Evolutionary conservation across 2,888 invertebrate genomes (phyloP), one percentile per base, ranked within the genome.

Genomic region (Himalopsyche tibetana): DNA sequence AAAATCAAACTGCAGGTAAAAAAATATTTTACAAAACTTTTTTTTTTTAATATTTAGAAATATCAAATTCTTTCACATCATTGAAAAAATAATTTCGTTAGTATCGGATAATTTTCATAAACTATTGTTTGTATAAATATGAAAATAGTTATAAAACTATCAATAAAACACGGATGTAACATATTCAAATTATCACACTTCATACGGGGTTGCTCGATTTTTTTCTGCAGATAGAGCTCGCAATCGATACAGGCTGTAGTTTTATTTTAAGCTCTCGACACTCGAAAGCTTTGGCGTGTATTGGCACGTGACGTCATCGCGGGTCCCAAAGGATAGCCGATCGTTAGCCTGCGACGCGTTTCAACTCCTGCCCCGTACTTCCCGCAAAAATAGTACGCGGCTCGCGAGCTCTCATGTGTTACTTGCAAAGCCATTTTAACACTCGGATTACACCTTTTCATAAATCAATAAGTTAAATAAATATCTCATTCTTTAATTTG

Each of bases 251-350:
- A 63, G 63, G 8, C 19, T 63, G 63, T 63, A 63, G 63, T 63
- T 63, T 63, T 63, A 63, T 63, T 63, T 63, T 63, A 63, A 63
- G 63, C 63, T 63, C 63, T 63, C 63, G 63, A 63, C 63, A 63
- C 63, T 63, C 63, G 63, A 63, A 63, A 63, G 63, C 63, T 63
- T 63, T 63, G 19, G 63, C 63, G 63, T 19, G 63, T 63, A 63
- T 63, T 63, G 63, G 63, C 63, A 63, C 63, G 63, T 63, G 63
- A 63, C 63, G 63, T 63, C 63, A 63, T 63, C 63, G 63, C 63
- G 19, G 63, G 63, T 63, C 63, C 63, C 63, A 63, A 63, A 63
- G 63, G 63, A 63, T 28, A 63, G 63, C 63, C 63, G 63, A 63
- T 63, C 63, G 63, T 63, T 63, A 63, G 63, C 19, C 63, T 63